Evolutionary conservation across 2,888 invertebrate species (phyloP).

Genomic region (Caenorhabditis angaria): DNA sequence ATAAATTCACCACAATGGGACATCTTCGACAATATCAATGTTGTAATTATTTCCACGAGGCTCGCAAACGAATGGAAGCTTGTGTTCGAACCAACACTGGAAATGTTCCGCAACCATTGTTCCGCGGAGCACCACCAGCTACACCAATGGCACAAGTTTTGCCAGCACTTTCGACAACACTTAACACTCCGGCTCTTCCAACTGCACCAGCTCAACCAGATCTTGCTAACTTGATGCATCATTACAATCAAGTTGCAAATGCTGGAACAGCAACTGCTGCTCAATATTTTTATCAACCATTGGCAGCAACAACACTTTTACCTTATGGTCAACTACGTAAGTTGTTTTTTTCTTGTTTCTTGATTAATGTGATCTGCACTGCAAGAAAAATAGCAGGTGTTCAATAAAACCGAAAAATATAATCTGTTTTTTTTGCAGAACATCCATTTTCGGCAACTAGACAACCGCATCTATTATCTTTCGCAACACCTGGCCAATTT

Average conservation of each 20-base stretch:
- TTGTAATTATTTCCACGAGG: constrained; percentile 28
- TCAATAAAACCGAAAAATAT: no score
- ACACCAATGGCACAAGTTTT: constrained; percentile 35
- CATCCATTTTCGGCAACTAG: constrained; percentile 30
- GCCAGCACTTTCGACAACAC: constrained; percentile 8
- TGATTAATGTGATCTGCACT: background rate
- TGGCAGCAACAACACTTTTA: constrained; percentile 53
- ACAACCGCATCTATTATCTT: constrained; percentile 46
- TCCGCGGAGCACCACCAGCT: constrained; percentile 32
- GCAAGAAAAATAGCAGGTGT: no score
- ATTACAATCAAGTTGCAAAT: constrained; percentile 43
- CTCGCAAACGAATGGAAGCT: constrained; percentile 65
- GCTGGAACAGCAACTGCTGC: constrained; percentile 49
- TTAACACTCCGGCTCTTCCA: constrained; percentile 17
- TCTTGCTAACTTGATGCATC: constrained; percentile 41
- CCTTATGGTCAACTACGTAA: constrained; percentile 61
- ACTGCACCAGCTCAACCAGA: constrained; percentile 29
- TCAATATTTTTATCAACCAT: constrained; percentile 67
- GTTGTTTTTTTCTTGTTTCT: no score
- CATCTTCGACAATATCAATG: constrained; percentile 57
- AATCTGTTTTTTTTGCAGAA: no score
- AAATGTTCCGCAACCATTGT: constrained; percentile 18
- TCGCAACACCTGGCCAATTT: constrained; percentile 43
- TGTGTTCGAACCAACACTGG: constrained; percentile 32
- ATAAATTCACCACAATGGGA: constrained; percentile 67